phyloP scores from a whole-genome alignment of 2,797 vertebrate genomes.

The Poeciliopsis turneri region DNA sequence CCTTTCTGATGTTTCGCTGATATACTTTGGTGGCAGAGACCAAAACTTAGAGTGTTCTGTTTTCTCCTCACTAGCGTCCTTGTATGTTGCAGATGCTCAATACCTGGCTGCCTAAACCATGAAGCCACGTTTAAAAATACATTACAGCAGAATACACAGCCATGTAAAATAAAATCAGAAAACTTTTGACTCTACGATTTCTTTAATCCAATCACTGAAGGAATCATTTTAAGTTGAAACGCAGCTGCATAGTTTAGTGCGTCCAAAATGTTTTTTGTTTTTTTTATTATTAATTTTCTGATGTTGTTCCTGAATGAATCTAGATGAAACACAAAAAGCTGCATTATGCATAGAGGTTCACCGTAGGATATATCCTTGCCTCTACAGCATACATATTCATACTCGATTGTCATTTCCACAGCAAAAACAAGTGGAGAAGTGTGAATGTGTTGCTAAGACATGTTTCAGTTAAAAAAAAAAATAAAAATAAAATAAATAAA shows the following conservation, averaged over 20 bases:
- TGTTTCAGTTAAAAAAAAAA: conserved; percentile 29
- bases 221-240: background rate
- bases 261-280: conserved; percentile 14
- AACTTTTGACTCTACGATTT: background rate
- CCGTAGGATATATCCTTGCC: conserved; percentile 81
- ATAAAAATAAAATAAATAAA: no score
- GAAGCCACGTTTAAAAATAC: background rate
- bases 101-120: background rate
- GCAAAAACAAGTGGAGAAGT: conserved; percentile 54
- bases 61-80: background rate
- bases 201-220: background rate
- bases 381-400: conserved; percentile 81
- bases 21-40: background rate
- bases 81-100: background rate
- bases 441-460: conserved; percentile 61
- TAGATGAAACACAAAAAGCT: conserved; percentile 81
- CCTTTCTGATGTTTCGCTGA: background rate
- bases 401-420: conserved; percentile 75
- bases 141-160: background rate
- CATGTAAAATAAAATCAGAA: background rate
- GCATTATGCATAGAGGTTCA: conserved; percentile 83
- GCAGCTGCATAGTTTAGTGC: conserved; percentile 45
- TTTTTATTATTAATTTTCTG: no score
- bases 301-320: conserved; percentile 69
- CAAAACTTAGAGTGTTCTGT: background rate